Evolutionary conservation across 2,797 vertebrate genomes (phyloP), one percentile per base, ranked within the genome.

Genomic region (Enteromius unitaeniatus): DNA sequence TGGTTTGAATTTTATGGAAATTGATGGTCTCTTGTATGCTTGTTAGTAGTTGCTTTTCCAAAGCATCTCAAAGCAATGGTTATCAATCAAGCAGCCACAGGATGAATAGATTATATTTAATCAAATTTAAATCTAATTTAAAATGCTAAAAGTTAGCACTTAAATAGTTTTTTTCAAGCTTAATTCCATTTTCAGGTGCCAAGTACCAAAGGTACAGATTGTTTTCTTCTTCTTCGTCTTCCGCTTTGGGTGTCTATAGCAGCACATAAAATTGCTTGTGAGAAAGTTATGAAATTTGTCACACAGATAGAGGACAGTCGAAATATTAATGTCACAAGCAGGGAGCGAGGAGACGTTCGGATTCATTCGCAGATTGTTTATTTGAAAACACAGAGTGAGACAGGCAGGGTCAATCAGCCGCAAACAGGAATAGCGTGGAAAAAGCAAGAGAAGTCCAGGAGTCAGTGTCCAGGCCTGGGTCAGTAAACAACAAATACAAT

Each of bases 1-100:
- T 84, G 58, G 87, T 87, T 81, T 88, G 31, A 77, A 74, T 34
- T 68, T 47, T 45, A 85, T 73, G 17, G 21, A 89, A 82, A 83
- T 26, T 45, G 47, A 26, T 81, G 78, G 67, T 74, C 65, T 76
- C 31, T 11, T 74, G 64, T 45, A 49, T 69, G 55, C 9, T 28
- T 40, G 45, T 79, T 26, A 40, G 47, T 37, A 3, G 19, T 37
- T 79, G 62, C 21, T 79, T 67, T 53, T 23, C 2, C 10, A 47
- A 62, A 45, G 23, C n/a, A 21, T 42, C 3, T 65, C 19, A 49
- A 45, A 70, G 40, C 40, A 2, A 13, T 45, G 67, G 37, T 70
- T 45, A 4, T 28, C 15, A 49, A 23, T 1, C 72, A 74, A 9
- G 23, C 1, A 26, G 15, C 4, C 6, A 4, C 65, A 23, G 21